Conservation (phyloP, 2,113 vertebrate species). For the Pachypanchax playfairii region DNA sequence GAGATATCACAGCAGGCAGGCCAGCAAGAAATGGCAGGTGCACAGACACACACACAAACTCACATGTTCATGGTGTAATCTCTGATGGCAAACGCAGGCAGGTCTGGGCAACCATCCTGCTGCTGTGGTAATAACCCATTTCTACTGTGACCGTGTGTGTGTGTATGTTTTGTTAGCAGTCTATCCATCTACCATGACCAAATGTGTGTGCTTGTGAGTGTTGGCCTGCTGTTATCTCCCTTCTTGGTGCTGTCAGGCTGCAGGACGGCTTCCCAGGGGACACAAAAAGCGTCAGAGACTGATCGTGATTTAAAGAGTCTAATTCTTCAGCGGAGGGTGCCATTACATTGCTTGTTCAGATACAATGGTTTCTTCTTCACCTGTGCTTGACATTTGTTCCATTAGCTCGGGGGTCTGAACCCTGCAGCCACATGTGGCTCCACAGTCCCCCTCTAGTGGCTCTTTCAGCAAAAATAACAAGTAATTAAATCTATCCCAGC, state of each 20-base stretch:
- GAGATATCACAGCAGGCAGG: slow-evolving; percentile 61
- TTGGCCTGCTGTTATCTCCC: slow-evolving; percentile 68
- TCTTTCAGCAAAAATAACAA: too few species aligned
- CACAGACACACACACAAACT: slow-evolving; percentile 22
- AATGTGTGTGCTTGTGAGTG: slow-evolving; percentile 51
- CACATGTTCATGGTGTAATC: slow-evolving; percentile 65
- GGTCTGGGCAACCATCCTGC: slow-evolving; percentile 68
- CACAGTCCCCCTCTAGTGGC: too few species aligned
- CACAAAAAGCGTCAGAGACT: slow-evolving; percentile 15
- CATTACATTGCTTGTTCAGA: slow-evolving; percentile 38
- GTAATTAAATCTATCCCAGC: too few species aligned
- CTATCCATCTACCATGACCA: slow-evolving; percentile 62
- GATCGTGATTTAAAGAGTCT: slow-evolving; percentile 28
- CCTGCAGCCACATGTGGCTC: too few species aligned
- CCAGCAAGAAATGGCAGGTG: slow-evolving; percentile 51
- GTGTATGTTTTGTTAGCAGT: slow-evolving; percentile 53
- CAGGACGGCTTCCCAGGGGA: slow-evolving; percentile 56
- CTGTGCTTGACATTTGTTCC: slow-evolving; percentile 1
- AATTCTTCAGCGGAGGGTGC: slow-evolving; percentile 49
- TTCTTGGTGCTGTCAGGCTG: slow-evolving; percentile 69
- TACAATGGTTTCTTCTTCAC: slow-evolving; percentile 30
- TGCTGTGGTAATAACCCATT: slow-evolving; percentile 72
- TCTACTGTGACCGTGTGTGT: slow-evolving; percentile 55
- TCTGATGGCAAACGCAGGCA: slow-evolving; percentile 68
- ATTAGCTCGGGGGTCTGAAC: background rate